Evolutionary conservation across 2,113 vertebrate species (phyloP), one percentile per base, ranked within the genome.

Genomic region (Phaetusa simplex): DNA sequence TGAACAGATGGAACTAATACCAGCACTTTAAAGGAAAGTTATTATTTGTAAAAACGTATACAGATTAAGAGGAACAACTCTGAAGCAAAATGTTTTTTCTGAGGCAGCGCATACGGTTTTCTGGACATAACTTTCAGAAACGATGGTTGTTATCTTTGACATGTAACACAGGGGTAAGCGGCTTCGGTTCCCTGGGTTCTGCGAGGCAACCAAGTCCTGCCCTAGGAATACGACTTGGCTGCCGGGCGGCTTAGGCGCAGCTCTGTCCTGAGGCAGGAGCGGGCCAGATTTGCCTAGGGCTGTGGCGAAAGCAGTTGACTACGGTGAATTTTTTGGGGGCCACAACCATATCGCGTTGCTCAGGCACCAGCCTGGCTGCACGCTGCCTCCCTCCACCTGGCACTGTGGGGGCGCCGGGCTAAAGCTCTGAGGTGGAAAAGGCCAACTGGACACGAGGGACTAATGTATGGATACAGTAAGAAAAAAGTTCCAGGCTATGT

Each of bases 41-140:
- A 43, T 74, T 97, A 66, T 88, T 92, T 97, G 93, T 92, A 62
- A 79, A 83, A 97, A 97, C 72, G 69, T 74, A 86, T 52, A 79
- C 91, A 92, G 89, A 78, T 90, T 90, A 92, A 87, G 65, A 56
- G 74, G 59, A 94, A 76, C 73, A 82, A 94, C 71, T 82, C 77
- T 50, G 47, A 85, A 95, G 40, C 22, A 88, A 83, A 93, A 88
- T 49, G 79, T 82, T 90, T 66, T 88, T 88, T 88, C 77, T 5
- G 42, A 73, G 80, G 86, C 70, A 90, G 66, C 3, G 20, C 32
- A 40, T 40, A 22, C 32, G 34, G 83, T 49, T 89, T 92, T 77
- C 69, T 67, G 74, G 93, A 64, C 12, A 14, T 55, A 76, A 52
- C 55, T 73, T 53, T 47, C 38, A 53, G 70, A 34, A 47, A 45